phyloP scores from a whole-genome alignment of 2,888 invertebrate genomes.

The Drosophila antonietae region DNA sequence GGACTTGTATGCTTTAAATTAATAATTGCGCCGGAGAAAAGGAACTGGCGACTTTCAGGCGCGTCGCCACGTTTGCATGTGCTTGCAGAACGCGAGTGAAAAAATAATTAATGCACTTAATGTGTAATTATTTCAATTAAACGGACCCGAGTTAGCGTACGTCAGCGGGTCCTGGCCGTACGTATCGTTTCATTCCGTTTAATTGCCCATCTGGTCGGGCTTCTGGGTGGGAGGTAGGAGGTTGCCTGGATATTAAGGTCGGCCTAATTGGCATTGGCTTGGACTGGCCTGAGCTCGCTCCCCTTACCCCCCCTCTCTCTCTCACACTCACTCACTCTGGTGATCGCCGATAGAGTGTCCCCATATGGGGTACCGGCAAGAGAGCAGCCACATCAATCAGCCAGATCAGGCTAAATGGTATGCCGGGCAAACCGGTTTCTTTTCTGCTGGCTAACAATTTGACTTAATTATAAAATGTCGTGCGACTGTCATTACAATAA shows the following conservation, averaged over 20 bases:
- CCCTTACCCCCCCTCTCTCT: not conserved
- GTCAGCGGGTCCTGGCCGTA: slow-evolving; percentile 40
- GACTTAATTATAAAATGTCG: slow-evolving; percentile 78
- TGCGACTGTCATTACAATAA: slow-evolving; percentile 69
- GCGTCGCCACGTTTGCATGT: slow-evolving; percentile 61
- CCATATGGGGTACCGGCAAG: slow-evolving; percentile 42
- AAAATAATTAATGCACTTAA: slow-evolving; percentile 83
- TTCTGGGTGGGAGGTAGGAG: slow-evolving; percentile 2
- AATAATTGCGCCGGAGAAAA: slow-evolving; percentile 67
- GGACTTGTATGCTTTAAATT: slow-evolving; percentile 78
- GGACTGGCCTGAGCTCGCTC: slow-evolving; percentile 24
- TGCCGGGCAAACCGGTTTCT: slow-evolving; percentile 53
- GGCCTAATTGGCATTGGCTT: slow-evolving; percentile 62
- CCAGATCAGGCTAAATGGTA: slow-evolving; percentile 57
- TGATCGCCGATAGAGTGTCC: slow-evolving; percentile 56
- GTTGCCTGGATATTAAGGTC: slow-evolving; percentile 59
- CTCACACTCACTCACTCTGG: not conserved
- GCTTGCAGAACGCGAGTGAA: slow-evolving; percentile 52
- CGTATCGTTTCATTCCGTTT: slow-evolving; percentile 31
- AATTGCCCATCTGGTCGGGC: slow-evolving; percentile 48
- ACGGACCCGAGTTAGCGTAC: slow-evolving; percentile 31
- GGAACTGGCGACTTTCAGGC: slow-evolving; percentile 68
- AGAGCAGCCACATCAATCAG: slow-evolving; percentile 56
- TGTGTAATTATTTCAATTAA: slow-evolving; percentile 84
- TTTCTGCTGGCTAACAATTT: slow-evolving; percentile 47